A percentile compares a stretch with the other conserved stretches of the same genome.
phyloP scores from a whole-genome alignment of 2,113 vertebrate species.

The Tinamus guttatus region DNA sequence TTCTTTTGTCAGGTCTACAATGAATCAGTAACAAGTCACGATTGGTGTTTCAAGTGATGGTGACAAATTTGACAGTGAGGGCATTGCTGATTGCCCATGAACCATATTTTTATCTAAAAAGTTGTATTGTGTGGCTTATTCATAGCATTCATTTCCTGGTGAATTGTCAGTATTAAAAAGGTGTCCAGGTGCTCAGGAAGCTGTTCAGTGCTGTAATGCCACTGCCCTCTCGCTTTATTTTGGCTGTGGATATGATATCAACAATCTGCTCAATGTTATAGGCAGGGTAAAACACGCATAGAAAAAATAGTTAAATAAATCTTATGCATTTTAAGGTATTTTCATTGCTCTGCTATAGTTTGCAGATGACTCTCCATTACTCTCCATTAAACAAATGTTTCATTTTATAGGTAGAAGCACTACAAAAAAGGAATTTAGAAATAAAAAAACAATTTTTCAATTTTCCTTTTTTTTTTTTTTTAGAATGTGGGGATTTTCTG shows the following conservation, averaged over 20 bases:
- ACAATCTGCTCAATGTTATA: background rate
- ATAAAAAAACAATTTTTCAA: background rate
- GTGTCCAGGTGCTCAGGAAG: background rate
- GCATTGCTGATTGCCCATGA: conserved; percentile 12
- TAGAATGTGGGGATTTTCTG: background rate
- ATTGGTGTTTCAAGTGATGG: conserved; percentile 6
- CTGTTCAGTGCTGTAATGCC: background rate
- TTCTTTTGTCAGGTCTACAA: conserved; percentile 34
- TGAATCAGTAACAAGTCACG: conserved; percentile 24
- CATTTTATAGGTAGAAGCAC: background rate
- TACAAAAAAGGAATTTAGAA: background rate
- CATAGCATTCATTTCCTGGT: background rate
- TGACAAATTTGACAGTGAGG: conserved; percentile 37
- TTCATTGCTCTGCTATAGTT: background rate
- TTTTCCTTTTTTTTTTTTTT: background rate
- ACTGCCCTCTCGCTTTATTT: background rate
- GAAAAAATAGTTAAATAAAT: background rate
- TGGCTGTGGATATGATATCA: background rate
- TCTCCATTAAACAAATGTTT: background rate
- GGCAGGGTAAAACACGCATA: background rate
- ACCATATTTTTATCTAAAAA: background rate
- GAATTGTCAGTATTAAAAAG: background rate
- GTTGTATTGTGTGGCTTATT: background rate
- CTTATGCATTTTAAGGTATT: background rate
- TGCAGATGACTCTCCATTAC: background rate